Evolutionary conservation across 30 jellyfish, hydroid and myxozoan genomes (phyloP).

Genomic region (Turritopsis dohrnii): DNA sequence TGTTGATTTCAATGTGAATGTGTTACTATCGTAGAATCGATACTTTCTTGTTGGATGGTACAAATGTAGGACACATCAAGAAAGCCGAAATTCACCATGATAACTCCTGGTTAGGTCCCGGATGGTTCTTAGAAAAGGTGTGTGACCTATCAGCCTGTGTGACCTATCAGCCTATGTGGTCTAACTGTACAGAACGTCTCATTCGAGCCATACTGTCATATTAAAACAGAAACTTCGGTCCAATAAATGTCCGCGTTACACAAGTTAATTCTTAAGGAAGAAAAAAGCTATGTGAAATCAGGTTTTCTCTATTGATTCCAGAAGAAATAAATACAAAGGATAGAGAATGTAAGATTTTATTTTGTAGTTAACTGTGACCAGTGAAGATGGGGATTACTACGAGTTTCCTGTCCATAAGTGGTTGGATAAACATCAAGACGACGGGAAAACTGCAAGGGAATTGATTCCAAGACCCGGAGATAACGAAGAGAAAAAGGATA

Average conservation of each 20-base stretch:
- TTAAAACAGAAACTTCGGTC: too few species aligned
- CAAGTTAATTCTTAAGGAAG: too few species aligned
- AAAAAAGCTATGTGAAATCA: too few species aligned
- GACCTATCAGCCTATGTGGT: too few species aligned
- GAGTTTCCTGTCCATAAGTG: slow-evolving; percentile 91
- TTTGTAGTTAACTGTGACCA: slow-evolving; percentile 74
- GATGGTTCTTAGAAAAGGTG: slow-evolving; percentile 95
- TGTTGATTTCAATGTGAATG: not conserved
- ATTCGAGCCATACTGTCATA: too few species aligned
- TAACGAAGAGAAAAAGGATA: slow-evolving; percentile 23
- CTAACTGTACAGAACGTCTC: too few species aligned
- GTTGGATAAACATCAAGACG: slow-evolving; percentile 82
- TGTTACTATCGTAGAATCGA: slow-evolving; percentile 60
- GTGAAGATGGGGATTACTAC: slow-evolving; percentile 93
- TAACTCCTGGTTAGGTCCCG: slow-evolving; percentile 92
- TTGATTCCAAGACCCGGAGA: slow-evolving; percentile 57
- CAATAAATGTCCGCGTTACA: too few species aligned
- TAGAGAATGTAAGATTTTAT: not conserved
- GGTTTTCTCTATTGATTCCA: too few species aligned
- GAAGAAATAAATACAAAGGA: too few species aligned
- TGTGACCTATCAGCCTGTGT: not conserved
- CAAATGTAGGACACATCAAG: slow-evolving; percentile 61
- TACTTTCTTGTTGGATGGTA: slow-evolving; percentile 92
- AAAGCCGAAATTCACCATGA: slow-evolving; percentile 76
- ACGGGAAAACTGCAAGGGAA: slow-evolving; percentile 77